Base-by-base conservation (phyloP, 2,797 vertebrate species). In the Aeoliscus strigatus region DNA sequence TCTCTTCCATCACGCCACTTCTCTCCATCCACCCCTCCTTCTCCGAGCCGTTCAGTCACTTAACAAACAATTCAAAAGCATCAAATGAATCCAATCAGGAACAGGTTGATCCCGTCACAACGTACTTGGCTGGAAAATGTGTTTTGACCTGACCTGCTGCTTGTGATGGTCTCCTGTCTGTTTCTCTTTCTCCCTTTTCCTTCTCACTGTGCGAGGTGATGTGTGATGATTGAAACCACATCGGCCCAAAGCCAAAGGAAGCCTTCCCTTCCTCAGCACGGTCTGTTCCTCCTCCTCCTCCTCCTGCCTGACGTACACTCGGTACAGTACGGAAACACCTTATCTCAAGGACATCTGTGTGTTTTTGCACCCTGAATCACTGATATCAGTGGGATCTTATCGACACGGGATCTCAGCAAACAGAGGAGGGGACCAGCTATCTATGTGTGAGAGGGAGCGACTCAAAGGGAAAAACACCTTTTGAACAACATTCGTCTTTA, bases 201-300 rank as follows among this genome's bases (percentile, higher is more conserved):
- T 75, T 70, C 48, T 61, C 81, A 74, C 66, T 66, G 68, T 66
- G 68, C 49, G 56, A 75, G 58, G 66, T 66, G 67, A 74, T 64
- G 65, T 67, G 68, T 65, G 67, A 68, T 51, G 71, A 72, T 75
- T 77, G 66, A 85, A 86, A 86, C 82, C 84, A 82, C 83, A 81
- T 72, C 75, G 46, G 76, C 75, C 74, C 66, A 27, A 75, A 82
- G 73, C 75, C 81, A 73, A 65, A 37, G 57, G 51, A 36, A 55
- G 47, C 46, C 63, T 44, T 58, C 71, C 53, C 49, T 77, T 77
- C 60, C 73, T 52, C 66, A 27, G 51, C 66, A 70, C 53, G 57
- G 65, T 45, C 41, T 73, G 30, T 47, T 46, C 18, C 39, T 44
- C 9, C 0, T 38, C 38, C 13, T 39, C 41, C 44, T 40, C 49